A percentile compares a stretch with the other conserved stretches of the same genome.
Evolutionary conservation across 2,888 invertebrate genomes (phyloP).

Genomic region (Isoperla grammatica): DNA sequence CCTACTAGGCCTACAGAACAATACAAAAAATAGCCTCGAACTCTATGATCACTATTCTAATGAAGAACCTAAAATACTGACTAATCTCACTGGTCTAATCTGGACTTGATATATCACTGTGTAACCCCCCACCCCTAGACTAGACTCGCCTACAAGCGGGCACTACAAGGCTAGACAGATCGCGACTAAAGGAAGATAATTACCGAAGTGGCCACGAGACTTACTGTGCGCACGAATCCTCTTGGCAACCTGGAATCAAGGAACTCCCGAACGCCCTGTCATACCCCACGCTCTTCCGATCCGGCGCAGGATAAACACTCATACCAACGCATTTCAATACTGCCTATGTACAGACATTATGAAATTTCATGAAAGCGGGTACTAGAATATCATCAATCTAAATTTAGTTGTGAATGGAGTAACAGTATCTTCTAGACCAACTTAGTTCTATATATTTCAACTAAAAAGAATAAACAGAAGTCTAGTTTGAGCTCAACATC

Average conservation of each 20-base stretch:
- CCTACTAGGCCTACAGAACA: no score
- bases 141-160: slow-evolving; percentile 6
- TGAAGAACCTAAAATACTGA: slow-evolving; percentile 8
- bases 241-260: slow-evolving; percentile 4
- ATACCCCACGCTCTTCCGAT: not conserved
- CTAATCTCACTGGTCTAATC: slow-evolving; percentile 6
- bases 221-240: not conserved
- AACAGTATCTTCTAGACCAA: not conserved
- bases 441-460: not conserved
- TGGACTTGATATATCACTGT: slow-evolving; percentile 10
- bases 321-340: not conserved
- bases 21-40: slow-evolving; percentile 4
- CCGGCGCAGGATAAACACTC: not conserved
- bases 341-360: slow-evolving; percentile 29
- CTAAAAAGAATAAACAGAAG: not conserved
- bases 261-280: not conserved
- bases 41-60: slow-evolving; percentile 10
- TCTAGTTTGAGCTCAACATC: not conserved
- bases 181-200: slow-evolving; percentile 13
- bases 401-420: not conserved
- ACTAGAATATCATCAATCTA: not conserved
- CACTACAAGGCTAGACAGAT: slow-evolving; percentile 10
- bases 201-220: no score
- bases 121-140: slow-evolving; percentile 16
- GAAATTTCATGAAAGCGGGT: slow-evolving; percentile 33